Evolutionary conservation across 2,113 vertebrate genomes (phyloP).

Genomic region (Sula dactylatra): DNA sequence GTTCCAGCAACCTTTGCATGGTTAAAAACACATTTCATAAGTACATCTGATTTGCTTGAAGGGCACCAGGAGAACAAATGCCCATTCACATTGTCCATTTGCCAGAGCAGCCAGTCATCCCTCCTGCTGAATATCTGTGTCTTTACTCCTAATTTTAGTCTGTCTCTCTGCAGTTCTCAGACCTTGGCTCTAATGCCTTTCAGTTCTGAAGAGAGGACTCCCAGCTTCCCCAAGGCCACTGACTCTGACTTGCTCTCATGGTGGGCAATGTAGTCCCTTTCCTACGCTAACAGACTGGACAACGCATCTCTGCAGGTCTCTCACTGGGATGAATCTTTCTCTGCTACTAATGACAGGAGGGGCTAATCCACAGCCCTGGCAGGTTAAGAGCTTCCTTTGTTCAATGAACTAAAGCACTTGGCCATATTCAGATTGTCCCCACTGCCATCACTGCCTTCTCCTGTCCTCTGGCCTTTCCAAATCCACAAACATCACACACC

Average conservation of each 20-base stretch:
- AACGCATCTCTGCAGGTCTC: neutral
- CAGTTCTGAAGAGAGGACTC: neutral
- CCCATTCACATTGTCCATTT: accelerated
- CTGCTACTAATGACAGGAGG: neutral
- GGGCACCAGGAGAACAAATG: neutral
- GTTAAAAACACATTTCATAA: neutral
- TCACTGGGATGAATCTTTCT: neutral
- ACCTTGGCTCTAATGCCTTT: neutral
- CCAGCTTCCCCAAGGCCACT: neutral
- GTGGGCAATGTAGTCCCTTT: neutral
- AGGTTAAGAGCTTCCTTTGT: neutral
- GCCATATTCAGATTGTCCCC: neutral
- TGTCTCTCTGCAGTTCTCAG: neutral
- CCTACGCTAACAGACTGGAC: neutral
- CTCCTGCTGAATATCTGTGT: neutral
- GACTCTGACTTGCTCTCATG: neutral
- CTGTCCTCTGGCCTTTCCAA: neutral
- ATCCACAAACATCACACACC: neutral
- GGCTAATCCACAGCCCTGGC: neutral
- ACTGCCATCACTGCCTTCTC: neutral
- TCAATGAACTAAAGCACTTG: neutral
- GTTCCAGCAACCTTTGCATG: neutral
- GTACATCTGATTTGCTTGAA: neutral
- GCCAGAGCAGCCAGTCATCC: neutral
- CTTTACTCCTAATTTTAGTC: neutral